phyloP scores from a whole-genome alignment of 2,888 invertebrate species.

The Sylvicola cinctus region DNA sequence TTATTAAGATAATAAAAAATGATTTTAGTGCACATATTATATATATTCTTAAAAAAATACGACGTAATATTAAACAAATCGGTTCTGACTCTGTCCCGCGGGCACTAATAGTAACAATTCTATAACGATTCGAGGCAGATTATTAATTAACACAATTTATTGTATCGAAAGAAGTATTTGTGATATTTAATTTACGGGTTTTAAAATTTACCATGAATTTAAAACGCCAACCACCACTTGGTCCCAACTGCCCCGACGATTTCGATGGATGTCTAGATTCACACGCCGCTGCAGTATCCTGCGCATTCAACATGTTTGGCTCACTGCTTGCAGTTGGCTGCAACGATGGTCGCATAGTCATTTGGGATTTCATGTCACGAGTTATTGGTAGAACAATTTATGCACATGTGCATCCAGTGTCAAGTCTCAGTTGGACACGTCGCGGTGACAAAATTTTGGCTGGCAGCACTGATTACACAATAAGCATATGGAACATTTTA shows the following conservation, averaged over 20 bases:
- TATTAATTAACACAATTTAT: slow-evolving; percentile 3
- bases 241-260: slow-evolving; percentile 60
- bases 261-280: slow-evolving; percentile 84
- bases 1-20: too few relatives aligned
- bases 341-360: slow-evolving; percentile 88
- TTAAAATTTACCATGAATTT: not conserved
- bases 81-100: too few relatives aligned
- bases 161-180: not conserved
- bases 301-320: slow-evolving; percentile 72
- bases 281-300: slow-evolving; percentile 78
- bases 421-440: slow-evolving; percentile 50
- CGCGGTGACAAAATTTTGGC: slow-evolving; percentile 51
- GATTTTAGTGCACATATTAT: too few relatives aligned
- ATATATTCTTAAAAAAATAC: too few relatives aligned
- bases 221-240: too few relatives aligned
- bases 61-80: too few relatives aligned
- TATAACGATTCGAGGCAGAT: too few relatives aligned
- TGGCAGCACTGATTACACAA: slow-evolving; percentile 84
- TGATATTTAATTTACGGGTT: not conserved
- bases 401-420: slow-evolving; percentile 85
- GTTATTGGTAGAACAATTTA: slow-evolving; percentile 86
- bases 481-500: slow-evolving; percentile 81
- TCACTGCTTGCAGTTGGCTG: slow-evolving; percentile 86
- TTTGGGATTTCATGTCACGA: slow-evolving; percentile 89
- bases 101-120: too few relatives aligned